Conservation (phyloP, 2,888 invertebrate species). For the Chrysolina haemoptera region DNA sequence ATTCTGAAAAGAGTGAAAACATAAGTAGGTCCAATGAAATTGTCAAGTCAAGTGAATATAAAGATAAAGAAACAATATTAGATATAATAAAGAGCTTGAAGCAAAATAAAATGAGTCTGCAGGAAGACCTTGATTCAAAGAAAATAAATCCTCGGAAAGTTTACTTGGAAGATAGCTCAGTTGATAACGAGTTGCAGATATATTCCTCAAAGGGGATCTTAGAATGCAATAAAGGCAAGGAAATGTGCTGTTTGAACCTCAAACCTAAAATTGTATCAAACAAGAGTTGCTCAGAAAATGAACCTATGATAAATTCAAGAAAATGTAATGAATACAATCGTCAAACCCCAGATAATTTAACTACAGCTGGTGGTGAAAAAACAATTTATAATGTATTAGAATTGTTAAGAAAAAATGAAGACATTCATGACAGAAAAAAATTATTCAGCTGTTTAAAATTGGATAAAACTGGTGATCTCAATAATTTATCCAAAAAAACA, state of each 20-base stretch:
- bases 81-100: not conserved
- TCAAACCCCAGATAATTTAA: not conserved
- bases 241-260: not conserved
- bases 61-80: not conserved
- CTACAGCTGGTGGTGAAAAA: not conserved
- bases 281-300: not conserved
- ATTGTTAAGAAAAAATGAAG: not conserved
- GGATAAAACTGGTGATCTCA: not conserved
- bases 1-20: not conserved
- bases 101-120: not conserved
- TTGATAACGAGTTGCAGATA: not conserved
- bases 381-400: conserved; percentile 6
- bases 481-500: not conserved
- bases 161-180: not conserved
- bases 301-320: not conserved
- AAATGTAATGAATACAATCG: not conserved
- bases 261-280: not conserved
- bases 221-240: not conserved
- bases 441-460: not conserved
- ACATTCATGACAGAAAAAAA: not conserved
- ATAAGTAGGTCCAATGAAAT: not conserved
- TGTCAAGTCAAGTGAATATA: not conserved
- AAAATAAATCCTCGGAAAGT: not conserved
- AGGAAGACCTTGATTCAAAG: not conserved
- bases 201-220: not conserved